phyloP scores from a whole-genome alignment of 2,888 invertebrate genomes.

The Metellina segmentata region DNA sequence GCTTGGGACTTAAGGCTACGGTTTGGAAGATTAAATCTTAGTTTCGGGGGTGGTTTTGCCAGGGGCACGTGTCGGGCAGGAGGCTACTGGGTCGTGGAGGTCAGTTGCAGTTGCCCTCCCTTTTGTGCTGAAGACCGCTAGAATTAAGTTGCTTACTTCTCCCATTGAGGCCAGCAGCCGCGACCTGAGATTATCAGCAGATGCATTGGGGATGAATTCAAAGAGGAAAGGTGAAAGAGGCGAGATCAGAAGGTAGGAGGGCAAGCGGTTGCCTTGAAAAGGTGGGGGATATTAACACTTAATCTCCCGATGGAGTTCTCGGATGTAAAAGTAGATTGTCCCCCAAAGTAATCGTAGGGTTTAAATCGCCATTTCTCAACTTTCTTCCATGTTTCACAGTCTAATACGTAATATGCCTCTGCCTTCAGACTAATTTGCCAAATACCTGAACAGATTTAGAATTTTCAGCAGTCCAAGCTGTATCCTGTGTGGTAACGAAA shows the following conservation, averaged over 20 bases:
- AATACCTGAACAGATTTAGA: no score
- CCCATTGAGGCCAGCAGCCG: background rate
- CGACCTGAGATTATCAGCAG: conserved; percentile 28
- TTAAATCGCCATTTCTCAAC: background rate
- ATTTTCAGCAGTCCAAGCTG: no score
- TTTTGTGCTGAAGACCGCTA: background rate
- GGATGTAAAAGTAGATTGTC: background rate
- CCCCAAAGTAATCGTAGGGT: background rate
- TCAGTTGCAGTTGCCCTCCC: conserved; percentile 55
- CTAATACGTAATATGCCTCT: no score
- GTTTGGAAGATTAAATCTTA: conserved; percentile 28
- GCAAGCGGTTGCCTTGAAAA: background rate
- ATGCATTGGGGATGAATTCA: background rate
- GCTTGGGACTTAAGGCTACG: background rate
- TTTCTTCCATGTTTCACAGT: background rate
- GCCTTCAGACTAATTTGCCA: no score
- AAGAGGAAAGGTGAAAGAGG: background rate
- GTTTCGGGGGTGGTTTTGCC: background rate
- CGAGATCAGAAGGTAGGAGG: background rate
- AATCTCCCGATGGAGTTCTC: background rate
- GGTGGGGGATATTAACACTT: background rate
- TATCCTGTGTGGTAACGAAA: no score
- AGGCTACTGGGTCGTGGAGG: conserved; percentile 57
- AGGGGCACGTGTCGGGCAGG: conserved; percentile 36
- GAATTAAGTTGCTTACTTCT: no score